Base-by-base conservation (phyloP, 1,140 invertebrate species). In the Oscheius sp. region DNA sequence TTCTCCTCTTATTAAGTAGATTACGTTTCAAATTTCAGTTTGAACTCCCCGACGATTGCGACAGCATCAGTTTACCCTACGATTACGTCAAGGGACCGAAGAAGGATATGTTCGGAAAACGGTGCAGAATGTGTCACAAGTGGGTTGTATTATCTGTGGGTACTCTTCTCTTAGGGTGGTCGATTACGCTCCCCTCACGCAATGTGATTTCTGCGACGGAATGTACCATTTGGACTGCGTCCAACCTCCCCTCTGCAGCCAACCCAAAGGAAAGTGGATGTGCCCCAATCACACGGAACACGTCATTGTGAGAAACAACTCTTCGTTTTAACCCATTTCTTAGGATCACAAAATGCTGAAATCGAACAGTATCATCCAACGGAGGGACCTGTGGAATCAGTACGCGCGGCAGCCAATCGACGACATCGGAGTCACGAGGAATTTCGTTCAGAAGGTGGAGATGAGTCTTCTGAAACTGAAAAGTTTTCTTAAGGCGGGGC, bases 241-340 rank as follows among this genome's bases (percentile, higher is more conserved):
- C 31, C 91, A 95, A 85, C 93, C 94, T 20, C 94, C 94, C 0
- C 85, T 97, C 23, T 92, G 93, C 0, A 89, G 90, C 3, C 87
- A 93, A 71, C 94, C 94, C 1, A 90, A 90, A 26, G 92, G 91
- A 0, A 86, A 90, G 61, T 97, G 94, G 94, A 96, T 97, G 93
- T 97, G 95, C 86, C 94, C 94, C 0, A 93, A 93, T 86, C 95
- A 97, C 87, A 90, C 92, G 1, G 92, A 97, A 86, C 91, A 93
- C 81, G 90, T 90, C 79, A 88, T 94, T 74, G 91, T 91, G 86
- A 88, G 88, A 89, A 2, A n/a, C n/a, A 10, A 10, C n/a, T n/a
- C 38, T 42, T 10, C 38, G 38, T 42, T 42, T 42, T 42, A n/a
- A 42, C 38, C 38, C 38, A 42, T 42, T 42, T 42, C n/a, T 42